Evolutionary conservation across 2,797 vertebrate genomes (phyloP), one percentile per base, ranked within the genome.

Genomic region (Glossophaga mutica): DNA sequence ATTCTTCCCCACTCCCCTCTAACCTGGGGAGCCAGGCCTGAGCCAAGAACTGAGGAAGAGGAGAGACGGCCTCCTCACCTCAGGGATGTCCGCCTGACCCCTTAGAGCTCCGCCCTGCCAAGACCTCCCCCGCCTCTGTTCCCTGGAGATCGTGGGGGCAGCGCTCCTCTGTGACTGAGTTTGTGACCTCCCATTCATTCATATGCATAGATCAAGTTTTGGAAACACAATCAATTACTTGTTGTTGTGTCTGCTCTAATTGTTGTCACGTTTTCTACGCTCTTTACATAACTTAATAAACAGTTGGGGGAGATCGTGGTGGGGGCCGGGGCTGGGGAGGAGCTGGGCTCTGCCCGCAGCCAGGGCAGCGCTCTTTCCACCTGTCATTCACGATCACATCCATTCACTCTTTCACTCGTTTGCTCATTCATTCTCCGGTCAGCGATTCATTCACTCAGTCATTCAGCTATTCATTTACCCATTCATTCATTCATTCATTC

Each of bases 181-280:
- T 92, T 37, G 29, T 96, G 94, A 95, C 92, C 90, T 96, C 94
- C 79, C 79, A 4, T 71, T 97, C 96, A 95, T 96, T 97, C 95
- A 96, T 85, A 95, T 87, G 92, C 91, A 93, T 39, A 68, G 76
- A 91, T 94, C 91, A 89, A 29, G 96, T 97, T 97, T 97, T 90
- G 91, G 95, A 95, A 95, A 95, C 70, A 93, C 84, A 92, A 95
- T 96, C 95, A 97, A 94, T 94, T 95, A 94, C 95, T 95, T 92
- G 91, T 90, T 95, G 96, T 96, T 97, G 92, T 95, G 91, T 94
- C 95, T 95, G 95, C 94, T 94, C 94, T 92, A 94, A 95, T 97
- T 94, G 94, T 95, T 92, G 90, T 93, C 76, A 9, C 94, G 90
- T 96, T 95, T 95, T 93, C 87, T 70, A 14, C 88, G 91, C 29